A percentile compares a stretch with the other conserved stretches of the same genome.
These are phyloP conservation scores for Arge pagana DNA, from an alignment of 2,888 invertebrate genomes.

Conservation along the genomic window DNA sequence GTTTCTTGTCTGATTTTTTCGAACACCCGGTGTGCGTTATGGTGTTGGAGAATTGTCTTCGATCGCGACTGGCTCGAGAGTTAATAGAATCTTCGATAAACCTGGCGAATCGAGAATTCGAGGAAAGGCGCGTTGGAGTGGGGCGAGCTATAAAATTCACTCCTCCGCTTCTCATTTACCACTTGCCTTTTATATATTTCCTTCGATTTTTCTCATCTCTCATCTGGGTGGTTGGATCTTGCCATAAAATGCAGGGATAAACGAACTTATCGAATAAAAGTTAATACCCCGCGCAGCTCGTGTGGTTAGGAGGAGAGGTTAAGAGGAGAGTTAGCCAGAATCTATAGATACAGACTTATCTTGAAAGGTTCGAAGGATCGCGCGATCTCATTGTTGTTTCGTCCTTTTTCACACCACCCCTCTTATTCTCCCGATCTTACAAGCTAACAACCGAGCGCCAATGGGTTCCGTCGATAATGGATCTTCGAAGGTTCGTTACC, in stretches of 20 bases:
- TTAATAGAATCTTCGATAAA: neutral
- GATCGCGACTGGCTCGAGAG: neutral
- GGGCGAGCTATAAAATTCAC: conserved; percentile 12
- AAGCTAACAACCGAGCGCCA: conserved; percentile 18
- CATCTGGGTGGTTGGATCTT: neutral
- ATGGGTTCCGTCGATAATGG: conserved; percentile 17
- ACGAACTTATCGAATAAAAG: conserved; percentile 27
- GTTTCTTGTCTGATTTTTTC: too few relatives aligned
- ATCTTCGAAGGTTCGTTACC: conserved; percentile 11
- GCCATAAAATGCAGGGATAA: conserved; percentile 24
- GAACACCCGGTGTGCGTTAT: too few relatives aligned
- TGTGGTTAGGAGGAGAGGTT: too few relatives aligned
- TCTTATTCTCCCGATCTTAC: conserved; percentile 17
- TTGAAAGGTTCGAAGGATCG: conserved; percentile 20
- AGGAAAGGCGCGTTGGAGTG: too few relatives aligned
- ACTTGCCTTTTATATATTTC: neutral
- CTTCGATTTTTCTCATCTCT: conserved; percentile 25
- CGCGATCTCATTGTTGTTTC: conserved; percentile 3
- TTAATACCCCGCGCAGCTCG: conserved; percentile 24
- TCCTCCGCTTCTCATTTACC: neutral
- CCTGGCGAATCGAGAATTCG: neutral
- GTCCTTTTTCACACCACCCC: too few relatives aligned
- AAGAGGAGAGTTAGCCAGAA: conserved; percentile 15
- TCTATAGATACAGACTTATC: conserved; percentile 18
- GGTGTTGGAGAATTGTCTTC: too few relatives aligned